Conservation (phyloP, 2,888 invertebrate species). For the Spilarctia lutea region DNA sequence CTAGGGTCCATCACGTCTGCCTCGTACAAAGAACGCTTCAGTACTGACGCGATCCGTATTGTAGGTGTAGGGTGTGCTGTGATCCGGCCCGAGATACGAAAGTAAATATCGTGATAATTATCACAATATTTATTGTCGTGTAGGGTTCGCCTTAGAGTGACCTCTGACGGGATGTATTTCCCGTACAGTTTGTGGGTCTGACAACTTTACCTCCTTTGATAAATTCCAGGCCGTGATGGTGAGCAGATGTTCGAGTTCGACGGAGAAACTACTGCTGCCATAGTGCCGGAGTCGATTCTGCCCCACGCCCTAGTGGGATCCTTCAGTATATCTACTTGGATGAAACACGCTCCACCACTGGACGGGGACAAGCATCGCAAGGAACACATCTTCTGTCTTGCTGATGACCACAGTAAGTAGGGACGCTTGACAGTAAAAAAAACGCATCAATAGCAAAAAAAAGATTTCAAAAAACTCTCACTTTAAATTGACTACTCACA, state of each 20-base stretch:
- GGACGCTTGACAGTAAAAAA: not conserved
- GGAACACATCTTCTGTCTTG: constrained; percentile 98
- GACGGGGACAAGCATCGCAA: constrained; percentile 96
- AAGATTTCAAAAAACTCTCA: not conserved
- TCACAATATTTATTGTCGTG: too few species aligned
- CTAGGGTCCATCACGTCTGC: too few species aligned
- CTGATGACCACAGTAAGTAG: constrained; percentile 97
- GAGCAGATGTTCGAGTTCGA: constrained; percentile 99
- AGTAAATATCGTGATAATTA: too few species aligned
- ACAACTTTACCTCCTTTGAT: not conserved
- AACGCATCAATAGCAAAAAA: not conserved
- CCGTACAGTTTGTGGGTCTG: not conserved
- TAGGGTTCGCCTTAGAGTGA: too few species aligned
- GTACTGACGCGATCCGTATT: too few species aligned
- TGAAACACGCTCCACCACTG: constrained; percentile 94
- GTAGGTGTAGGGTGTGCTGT: too few species aligned
- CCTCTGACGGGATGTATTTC: too few species aligned
- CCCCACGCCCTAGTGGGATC: constrained; percentile 92
- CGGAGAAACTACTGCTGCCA: constrained; percentile 93
- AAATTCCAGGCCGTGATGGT: constrained; percentile 87
- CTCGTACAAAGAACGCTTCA: too few species aligned
- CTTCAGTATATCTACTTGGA: constrained; percentile 97
- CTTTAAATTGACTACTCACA: too few species aligned
- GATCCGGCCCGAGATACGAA: too few species aligned
- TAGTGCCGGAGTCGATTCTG: constrained; percentile 92